Base-by-base conservation (phyloP, 2,797 vertebrate species). In the Gymnoscopelus braueri region DNA sequence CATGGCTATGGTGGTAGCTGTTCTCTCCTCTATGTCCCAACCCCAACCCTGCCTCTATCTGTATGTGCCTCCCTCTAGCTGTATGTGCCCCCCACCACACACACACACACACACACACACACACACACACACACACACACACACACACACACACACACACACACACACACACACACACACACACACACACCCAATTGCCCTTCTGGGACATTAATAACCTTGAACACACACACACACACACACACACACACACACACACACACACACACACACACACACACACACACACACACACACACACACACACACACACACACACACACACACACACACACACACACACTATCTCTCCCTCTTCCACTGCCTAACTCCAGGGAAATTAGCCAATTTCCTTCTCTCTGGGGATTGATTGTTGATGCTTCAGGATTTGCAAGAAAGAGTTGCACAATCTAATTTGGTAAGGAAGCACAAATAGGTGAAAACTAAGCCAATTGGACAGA, bases 401-500 rank as follows among this genome's bases (percentile, higher is more conserved):
- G 54, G 53, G 69, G 53, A 73, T 66, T 44, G 39, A 44, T 72
- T 77, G 67, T 73, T 65, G 29, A 52, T 39, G 23, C 59, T 48
- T 14, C 10, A 35, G 60, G 70, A 49, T 1, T 75, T 84, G 61
- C 71, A 81, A 68, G 67, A 65, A 78, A 63, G 52, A 67, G 57
- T 84, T 62, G 78, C 71, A 39, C 56, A 72, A 67, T 65, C 10
- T 57, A 23, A 60, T 60, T 79, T 39, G 67, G 44, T 69, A 58
- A 69, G 75, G 48, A 74, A 72, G 81, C 67, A 63, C 65, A 67
- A 75, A 73, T 57, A 60, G 54, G 53, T 29, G 26, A 59, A 74
- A 65, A 52, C 53, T 13, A 26, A 74, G 67, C 77, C 79, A 87
- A 74, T 72, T 85, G 77, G 84, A 84, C 35, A 49, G 26, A 0